These are phyloP conservation scores for Eupithecia exiguata DNA, from an alignment of 2,888 invertebrate genomes.

Conservation along the genomic window DNA sequence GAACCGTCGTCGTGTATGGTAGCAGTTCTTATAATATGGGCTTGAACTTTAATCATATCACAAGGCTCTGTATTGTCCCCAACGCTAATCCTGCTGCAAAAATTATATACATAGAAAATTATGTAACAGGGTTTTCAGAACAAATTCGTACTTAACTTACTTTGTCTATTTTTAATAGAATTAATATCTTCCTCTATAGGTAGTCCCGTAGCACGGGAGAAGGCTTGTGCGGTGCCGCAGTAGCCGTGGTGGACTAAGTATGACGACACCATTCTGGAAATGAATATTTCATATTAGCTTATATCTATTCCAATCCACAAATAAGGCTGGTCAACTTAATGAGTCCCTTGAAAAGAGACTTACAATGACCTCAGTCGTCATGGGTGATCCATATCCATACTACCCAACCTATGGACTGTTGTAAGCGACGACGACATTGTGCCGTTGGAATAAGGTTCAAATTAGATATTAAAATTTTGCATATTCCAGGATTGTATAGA, in stretches of 20 bases:
- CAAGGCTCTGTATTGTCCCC: neutral
- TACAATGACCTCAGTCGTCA: neutral
- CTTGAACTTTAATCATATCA: too few relatives aligned
- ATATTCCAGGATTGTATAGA: too few relatives aligned
- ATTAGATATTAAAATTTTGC: too few relatives aligned
- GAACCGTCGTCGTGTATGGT: too few relatives aligned
- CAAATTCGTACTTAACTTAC: conserved; percentile 80
- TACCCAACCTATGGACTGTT: neutral
- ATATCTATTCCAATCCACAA: neutral
- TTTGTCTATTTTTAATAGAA: conserved; percentile 98
- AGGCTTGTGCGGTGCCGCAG: conserved; percentile 97
- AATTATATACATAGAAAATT: neutral
- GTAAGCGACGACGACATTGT: too few relatives aligned
- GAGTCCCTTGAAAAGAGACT: neutral
- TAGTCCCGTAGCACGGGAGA: conserved; percentile 95
- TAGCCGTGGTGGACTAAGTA: conserved; percentile 99
- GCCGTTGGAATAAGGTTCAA: too few relatives aligned
- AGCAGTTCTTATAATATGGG: too few relatives aligned
- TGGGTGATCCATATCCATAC: neutral
- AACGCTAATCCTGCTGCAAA: neutral
- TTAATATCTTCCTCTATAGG: conserved; percentile 95
- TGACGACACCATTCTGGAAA: conserved; percentile 95
- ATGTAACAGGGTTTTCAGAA: neutral
- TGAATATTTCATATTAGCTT: neutral
- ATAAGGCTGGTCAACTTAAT: neutral